A percentile compares a stretch with the other conserved stretches of the same genome.
Conservation (phyloP, 2,113 vertebrate species). For the Ptychochromis oligacanthus region DNA sequence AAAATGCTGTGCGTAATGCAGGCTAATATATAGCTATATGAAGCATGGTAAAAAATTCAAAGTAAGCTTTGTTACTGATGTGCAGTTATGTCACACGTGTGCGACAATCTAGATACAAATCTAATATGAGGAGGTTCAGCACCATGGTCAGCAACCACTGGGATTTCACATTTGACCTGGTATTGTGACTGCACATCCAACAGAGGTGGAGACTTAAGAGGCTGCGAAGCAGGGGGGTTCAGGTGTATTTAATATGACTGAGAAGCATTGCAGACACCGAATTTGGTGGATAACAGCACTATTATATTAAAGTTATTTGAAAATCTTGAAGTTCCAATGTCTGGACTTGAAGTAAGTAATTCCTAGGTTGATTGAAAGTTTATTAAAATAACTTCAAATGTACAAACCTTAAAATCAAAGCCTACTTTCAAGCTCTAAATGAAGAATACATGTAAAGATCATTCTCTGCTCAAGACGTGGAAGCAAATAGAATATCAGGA, state of each 20-base stretch:
- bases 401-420: background rate
- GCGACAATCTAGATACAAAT: slow-evolving; percentile 26
- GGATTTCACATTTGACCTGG: background rate
- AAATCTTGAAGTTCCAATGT: background rate
- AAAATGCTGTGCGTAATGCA: background rate
- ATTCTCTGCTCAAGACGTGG: background rate
- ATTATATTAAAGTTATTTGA: background rate
- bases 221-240: background rate
- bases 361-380: background rate
- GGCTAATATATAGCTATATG: background rate
- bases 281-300: background rate
- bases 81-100: background rate
- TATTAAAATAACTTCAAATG: background rate
- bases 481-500: background rate
- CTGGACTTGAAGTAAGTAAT: background rate
- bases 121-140: slow-evolving; percentile 41
- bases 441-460: background rate
- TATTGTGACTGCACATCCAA: background rate
- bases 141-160: slow-evolving; percentile 64
- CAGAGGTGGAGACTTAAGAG: background rate
- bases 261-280: background rate
- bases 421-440: background rate
- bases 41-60: background rate
- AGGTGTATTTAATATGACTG: background rate
- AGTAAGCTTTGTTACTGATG: background rate